Conservation (phyloP, 2,888 invertebrate species). For the Agrochola macilenta region DNA sequence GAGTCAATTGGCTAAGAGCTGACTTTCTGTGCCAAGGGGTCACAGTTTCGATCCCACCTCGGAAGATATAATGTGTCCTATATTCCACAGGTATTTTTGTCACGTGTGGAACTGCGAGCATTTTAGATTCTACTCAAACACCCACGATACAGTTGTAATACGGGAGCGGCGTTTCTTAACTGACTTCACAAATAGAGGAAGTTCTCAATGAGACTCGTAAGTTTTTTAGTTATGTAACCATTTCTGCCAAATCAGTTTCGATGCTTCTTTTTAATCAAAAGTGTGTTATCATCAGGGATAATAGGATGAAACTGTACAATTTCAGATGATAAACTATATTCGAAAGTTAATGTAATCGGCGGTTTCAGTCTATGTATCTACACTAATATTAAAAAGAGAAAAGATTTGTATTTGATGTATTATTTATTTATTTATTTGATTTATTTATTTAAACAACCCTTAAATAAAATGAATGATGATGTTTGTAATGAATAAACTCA, state of each 20-base stretch:
- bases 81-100: slow-evolving; percentile 43
- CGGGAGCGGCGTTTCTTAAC: neutral
- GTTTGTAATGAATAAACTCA: too few relatives aligned
- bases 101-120: slow-evolving; percentile 31
- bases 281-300: too few relatives aligned
- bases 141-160: slow-evolving; percentile 4
- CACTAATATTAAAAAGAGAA: too few relatives aligned
- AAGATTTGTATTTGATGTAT: too few relatives aligned
- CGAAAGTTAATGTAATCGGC: too few relatives aligned
- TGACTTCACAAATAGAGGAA: neutral
- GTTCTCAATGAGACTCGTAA: neutral
- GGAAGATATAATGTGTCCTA: slow-evolving; percentile 14
- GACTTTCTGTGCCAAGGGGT: slow-evolving; percentile 15
- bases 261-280: neutral
- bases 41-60: slow-evolving; percentile 11
- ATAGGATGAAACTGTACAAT: too few relatives aligned
- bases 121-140: slow-evolving; percentile 21
- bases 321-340: neutral
- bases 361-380: neutral
- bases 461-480: too few relatives aligned
- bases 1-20: neutral
- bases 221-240: neutral
- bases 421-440: too few relatives aligned
- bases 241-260: neutral
- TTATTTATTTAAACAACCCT: too few relatives aligned